Base-by-base conservation (phyloP, 2,888 invertebrate genomes). In the Kryphioiulus occultus region DNA sequence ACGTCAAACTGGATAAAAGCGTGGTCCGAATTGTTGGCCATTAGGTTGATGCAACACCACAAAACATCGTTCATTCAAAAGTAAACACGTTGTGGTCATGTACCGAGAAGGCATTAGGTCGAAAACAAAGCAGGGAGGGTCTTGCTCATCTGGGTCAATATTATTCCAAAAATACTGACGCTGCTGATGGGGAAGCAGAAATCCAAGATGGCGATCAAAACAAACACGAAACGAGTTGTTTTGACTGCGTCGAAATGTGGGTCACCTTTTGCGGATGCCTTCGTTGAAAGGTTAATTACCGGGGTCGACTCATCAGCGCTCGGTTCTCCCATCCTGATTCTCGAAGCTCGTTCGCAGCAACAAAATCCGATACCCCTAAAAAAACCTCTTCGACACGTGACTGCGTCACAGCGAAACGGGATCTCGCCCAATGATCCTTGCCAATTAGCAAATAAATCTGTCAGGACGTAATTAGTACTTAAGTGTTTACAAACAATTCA, bases 401-500 rank as follows among this genome's bases (percentile, higher is more conserved):
- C 53, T 59, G 53, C 53, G 53, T n/a, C 53, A n/a, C 53, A n/a
- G n/a, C n/a, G 19, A n/a, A 68, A 68, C 68, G 68, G 59, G 59
- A 59, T 59, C 59, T n/a, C 5, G 59, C n/a, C 19, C n/a, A 7
- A 59, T 68, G 26, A 68, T 68, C 68, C 68, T 5, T 26, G 26
- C 68, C 68, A 68, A 22, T 68, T 68, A 22, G 68, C 22, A 68
- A 68, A 26, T 10, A 12, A 68, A 68, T 68, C 68, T 68, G 68
- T 68, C 26, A n/a, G 53, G 26, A 26, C 9, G 7, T 26, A 68
- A 68, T 68, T 68, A 68, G 68, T 26, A 68, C 68, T 68, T 68
- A 68, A 22, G 68, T 68, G 68, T 68, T 68, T 68, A 26, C 26
- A 22, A 68, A 68, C 68, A 68, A 68, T 68, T 68, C 68, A 68